Evolutionary conservation across 92 coral and sea anemone species (phyloP), one percentile per base, ranked within the genome.

Genomic region (Diadumene lineata): DNA sequence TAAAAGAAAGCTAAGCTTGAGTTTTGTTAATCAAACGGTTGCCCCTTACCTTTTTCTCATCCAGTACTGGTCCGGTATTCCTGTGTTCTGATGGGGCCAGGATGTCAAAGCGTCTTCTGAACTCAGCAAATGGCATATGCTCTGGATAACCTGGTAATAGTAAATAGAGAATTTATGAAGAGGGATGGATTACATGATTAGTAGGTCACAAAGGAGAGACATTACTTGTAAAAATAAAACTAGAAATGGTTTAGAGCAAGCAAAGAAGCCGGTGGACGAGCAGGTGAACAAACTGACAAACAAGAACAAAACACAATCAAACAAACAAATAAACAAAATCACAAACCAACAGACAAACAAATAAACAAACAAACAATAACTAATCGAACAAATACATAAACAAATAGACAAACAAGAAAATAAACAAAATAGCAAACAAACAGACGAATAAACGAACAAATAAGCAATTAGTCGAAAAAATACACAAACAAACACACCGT

Each of bases 51-150:
- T 94, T 94, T 79, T 94, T 94, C 67, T 94, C 98, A 71, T 94
- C 98, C 79, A 94, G 72, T 8, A 94, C 94, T 50, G 98, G 97
- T 6, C 97, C 97, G 8, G 91, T 43, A 38, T 72, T 81, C 61
- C 98, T 87, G 44, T 66, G 51, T 68, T 91, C 92, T 11, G 82
- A 80, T 18, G 92, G 91, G 33, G 98, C 98, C 28, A 94, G 79
- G 69, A 94, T 91, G 51, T 92, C 97, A 65, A 94, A 94, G 25
- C 98, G 85, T 56, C 97, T 91, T 33, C 97, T 85, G 79, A 94
- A 91, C 76, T 94, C 98, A 4, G 92, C 97, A 70, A 94, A 94
- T 13, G 94, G 94, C 98, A 94, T 94, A 85, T 94, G 98, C 80
- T 94, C 98, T 16, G 98, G 98, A 70, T 82, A 94, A 24, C 98